Percentiles rank a stretch among this genome's conserved stretches.
Conservation (phyloP, 2,888 invertebrate genomes). For the Cryptocephalus primarius region DNA sequence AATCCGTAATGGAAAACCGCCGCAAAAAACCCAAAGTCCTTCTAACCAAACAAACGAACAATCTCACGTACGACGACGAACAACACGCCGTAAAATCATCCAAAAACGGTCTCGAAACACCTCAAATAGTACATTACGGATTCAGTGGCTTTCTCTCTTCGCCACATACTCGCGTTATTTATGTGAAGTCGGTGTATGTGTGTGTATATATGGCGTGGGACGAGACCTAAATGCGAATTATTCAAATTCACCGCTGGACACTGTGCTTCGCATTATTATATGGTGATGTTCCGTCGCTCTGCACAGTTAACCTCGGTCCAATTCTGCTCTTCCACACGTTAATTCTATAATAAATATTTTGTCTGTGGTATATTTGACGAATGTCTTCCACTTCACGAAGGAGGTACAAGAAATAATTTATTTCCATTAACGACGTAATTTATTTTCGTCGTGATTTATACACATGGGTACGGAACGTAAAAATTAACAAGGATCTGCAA, state of each 20-base stretch:
- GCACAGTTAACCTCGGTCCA: too few relatives aligned
- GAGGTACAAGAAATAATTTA: too few relatives aligned
- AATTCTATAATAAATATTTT: background rate
- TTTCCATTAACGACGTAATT: too few relatives aligned
- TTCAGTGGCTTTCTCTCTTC: slow-evolving; percentile 8
- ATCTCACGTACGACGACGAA: slow-evolving; percentile 5
- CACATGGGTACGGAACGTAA: too few relatives aligned
- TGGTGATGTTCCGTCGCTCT: background rate
- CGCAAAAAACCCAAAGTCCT: too few relatives aligned
- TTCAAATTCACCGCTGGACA: slow-evolving; percentile 17
- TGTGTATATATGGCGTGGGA: slow-evolving; percentile 6
- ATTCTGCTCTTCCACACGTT: background rate
- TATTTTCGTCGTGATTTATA: too few relatives aligned
- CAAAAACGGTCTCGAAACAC: slow-evolving; percentile 8
- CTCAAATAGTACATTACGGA: slow-evolving; percentile 8
- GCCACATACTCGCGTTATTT: background rate
- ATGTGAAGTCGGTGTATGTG: background rate
- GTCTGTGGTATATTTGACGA: too few relatives aligned
- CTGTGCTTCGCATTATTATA: slow-evolving; percentile 22
- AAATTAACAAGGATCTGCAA: too few relatives aligned
- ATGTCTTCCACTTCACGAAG: too few relatives aligned
- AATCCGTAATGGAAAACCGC: too few relatives aligned
- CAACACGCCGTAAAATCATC: slow-evolving; percentile 9
- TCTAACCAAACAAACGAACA: background rate
- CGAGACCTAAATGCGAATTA: slow-evolving; percentile 19